These are phyloP conservation scores for Cinclus mexicanus DNA, from an alignment of 2,113 vertebrate genomes.

Conservation along the genomic window DNA sequence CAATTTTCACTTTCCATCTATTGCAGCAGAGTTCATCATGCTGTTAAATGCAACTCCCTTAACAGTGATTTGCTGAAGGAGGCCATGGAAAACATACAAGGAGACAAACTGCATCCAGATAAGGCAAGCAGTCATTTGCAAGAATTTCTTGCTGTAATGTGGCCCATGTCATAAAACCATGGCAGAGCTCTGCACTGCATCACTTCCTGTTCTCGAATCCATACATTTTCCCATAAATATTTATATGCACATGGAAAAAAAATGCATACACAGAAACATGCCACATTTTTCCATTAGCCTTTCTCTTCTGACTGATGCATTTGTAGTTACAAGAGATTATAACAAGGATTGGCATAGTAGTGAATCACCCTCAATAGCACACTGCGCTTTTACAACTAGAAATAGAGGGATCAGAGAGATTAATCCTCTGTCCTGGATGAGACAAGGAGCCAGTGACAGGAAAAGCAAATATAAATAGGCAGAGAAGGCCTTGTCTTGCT, in stretches of 20 bases:
- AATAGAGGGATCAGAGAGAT: constrained; percentile 60
- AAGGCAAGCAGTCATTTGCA: background rate
- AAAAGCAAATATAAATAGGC: constrained; percentile 42
- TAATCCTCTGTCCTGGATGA: constrained; percentile 49
- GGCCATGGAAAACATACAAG: background rate
- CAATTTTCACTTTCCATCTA: constrained; percentile 12
- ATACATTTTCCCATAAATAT: background rate
- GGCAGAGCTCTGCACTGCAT: background rate
- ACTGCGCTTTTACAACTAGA: constrained; percentile 31
- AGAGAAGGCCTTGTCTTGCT: background rate
- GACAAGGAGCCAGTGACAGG: constrained; percentile 4
- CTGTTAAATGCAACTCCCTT: background rate
- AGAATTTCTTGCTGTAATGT: background rate
- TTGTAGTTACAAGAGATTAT: background rate
- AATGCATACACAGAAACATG: background rate
- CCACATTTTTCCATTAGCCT: background rate
- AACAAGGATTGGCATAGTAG: background rate
- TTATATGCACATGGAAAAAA: background rate
- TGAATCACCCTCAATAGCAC: constrained; percentile 1
- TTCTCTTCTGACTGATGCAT: background rate
- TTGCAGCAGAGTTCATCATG: background rate
- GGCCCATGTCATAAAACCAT: background rate
- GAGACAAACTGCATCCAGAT: background rate
- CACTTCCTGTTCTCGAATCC: background rate
- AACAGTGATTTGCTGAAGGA: background rate